Evolutionary conservation across 2,888 invertebrate genomes (phyloP).

Genomic region (Barypeithes pellucidus): DNA sequence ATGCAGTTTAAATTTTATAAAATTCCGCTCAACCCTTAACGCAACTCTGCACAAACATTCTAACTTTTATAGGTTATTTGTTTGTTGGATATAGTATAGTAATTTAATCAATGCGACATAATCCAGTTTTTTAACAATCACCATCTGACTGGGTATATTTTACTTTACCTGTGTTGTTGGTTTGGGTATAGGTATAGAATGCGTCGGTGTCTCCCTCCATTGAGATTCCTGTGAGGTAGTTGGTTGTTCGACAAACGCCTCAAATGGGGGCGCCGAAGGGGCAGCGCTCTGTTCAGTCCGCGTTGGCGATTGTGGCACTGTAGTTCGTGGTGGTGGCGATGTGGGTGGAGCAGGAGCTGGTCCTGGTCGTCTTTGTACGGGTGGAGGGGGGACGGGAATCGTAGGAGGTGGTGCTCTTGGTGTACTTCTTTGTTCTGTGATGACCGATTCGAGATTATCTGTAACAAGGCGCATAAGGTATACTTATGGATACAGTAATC

Average conservation of each 20-base stretch:
- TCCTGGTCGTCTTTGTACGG: slow-evolving; percentile 32
- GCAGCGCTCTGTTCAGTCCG: neutral
- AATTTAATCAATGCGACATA: no score
- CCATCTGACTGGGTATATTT: no score
- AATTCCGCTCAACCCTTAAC: no score
- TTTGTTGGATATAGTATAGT: no score
- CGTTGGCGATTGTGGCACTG: slow-evolving; percentile 32
- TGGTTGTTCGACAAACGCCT: slow-evolving; percentile 42
- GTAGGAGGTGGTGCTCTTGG: slow-evolving; percentile 42
- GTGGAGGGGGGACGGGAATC: slow-evolving; percentile 21
- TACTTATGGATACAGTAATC: no score
- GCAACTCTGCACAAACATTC: no score
- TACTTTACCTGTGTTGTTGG: slow-evolving; percentile 10
- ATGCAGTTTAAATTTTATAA: no score
- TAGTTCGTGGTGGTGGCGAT: slow-evolving; percentile 16
- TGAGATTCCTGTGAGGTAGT: slow-evolving; percentile 53
- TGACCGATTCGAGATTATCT: slow-evolving; percentile 60
- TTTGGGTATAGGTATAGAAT: slow-evolving; percentile 10
- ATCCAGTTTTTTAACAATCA: no score
- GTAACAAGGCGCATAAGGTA: slow-evolving; percentile 31
- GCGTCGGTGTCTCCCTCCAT: slow-evolving; percentile 5
- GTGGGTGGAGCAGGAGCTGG: slow-evolving; percentile 31
- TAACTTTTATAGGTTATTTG: no score
- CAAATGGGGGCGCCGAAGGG: slow-evolving; percentile 36
- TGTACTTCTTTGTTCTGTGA: slow-evolving; percentile 47